These are phyloP conservation scores for Melipona beecheii DNA, from an alignment of 2,888 invertebrate species.

Conservation along the genomic window DNA sequence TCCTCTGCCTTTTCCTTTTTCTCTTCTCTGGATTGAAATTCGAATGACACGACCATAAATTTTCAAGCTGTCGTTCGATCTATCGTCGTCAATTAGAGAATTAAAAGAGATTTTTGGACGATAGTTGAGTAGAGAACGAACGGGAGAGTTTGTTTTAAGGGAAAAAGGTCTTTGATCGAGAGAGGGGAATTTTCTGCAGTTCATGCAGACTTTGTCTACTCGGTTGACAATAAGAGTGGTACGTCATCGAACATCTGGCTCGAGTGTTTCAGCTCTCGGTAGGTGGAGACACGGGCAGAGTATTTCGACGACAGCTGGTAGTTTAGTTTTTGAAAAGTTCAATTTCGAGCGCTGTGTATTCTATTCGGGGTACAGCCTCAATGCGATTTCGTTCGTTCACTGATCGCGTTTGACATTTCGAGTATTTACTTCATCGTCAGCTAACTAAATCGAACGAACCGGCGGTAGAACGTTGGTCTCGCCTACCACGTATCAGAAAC, in stretches of 20 bases:
- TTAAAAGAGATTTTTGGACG: neutral
- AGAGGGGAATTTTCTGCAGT: neutral
- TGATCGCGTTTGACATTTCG: neutral
- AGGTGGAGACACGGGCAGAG: neutral
- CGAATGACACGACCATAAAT: neutral
- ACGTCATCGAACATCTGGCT: neutral
- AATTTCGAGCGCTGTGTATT: neutral
- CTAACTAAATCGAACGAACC: neutral
- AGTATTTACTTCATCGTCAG: neutral
- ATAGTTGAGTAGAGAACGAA: neutral
- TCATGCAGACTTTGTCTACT: neutral
- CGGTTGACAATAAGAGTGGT: too few relatives aligned
- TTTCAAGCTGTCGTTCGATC: neutral
- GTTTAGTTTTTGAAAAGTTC: neutral
- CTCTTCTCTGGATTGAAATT: constrained; percentile 10
- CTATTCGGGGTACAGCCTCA: neutral
- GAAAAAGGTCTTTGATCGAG: too few relatives aligned
- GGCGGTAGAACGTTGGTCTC: neutral
- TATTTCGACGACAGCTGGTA: constrained; percentile 1
- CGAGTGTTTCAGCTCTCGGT: too few relatives aligned
- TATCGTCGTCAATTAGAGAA: neutral
- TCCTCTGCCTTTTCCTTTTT: constrained; percentile 12
- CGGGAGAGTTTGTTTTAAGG: neutral
- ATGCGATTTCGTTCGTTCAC: neutral
- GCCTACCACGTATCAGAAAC: neutral